A percentile compares a stretch with the other conserved stretches of the same genome.
Evolutionary conservation across 2,888 invertebrate genomes (phyloP).

Genomic region (Protodeltote pygarga): DNA sequence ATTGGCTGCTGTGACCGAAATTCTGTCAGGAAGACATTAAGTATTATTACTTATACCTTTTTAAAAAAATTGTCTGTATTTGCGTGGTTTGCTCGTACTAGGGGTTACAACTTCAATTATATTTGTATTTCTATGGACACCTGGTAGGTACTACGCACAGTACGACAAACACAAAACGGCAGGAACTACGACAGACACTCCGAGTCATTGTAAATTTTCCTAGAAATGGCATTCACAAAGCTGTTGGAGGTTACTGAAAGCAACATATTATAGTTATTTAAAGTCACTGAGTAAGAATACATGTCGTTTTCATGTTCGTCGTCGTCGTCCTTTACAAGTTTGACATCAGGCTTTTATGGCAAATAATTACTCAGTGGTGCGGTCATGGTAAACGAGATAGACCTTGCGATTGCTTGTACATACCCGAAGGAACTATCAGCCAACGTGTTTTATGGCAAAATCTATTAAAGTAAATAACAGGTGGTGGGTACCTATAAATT

Average conservation of each 20-base stretch:
- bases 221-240: conserved; percentile 7
- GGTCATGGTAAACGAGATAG: conserved; percentile 57
- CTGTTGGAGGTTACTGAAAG: conserved; percentile 18
- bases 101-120: too few relatives aligned
- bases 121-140: too few relatives aligned
- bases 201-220: conserved; percentile 10
- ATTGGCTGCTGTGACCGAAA: too few relatives aligned
- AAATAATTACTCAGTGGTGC: conserved; percentile 43
- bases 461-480: too few relatives aligned
- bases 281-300: conserved; percentile 2
- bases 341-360: conserved; percentile 44
- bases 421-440: conserved; percentile 43
- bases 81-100: too few relatives aligned
- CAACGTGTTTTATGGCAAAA: conserved; percentile 19
- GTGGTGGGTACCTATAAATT: too few relatives aligned
- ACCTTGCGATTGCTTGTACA: conserved; percentile 49
- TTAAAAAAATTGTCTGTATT: too few relatives aligned
- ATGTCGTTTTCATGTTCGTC: conserved; percentile 13
- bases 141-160: too few relatives aligned
- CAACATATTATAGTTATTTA: conserved; percentile 10
- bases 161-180: background rate
- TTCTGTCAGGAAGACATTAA: too few relatives aligned
- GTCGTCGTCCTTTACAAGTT: conserved; percentile 38
- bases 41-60: too few relatives aligned
- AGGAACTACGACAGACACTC: conserved; percentile 7